phyloP scores from a whole-genome alignment of 2,888 invertebrate species.

The Frankliniella intonsa region DNA sequence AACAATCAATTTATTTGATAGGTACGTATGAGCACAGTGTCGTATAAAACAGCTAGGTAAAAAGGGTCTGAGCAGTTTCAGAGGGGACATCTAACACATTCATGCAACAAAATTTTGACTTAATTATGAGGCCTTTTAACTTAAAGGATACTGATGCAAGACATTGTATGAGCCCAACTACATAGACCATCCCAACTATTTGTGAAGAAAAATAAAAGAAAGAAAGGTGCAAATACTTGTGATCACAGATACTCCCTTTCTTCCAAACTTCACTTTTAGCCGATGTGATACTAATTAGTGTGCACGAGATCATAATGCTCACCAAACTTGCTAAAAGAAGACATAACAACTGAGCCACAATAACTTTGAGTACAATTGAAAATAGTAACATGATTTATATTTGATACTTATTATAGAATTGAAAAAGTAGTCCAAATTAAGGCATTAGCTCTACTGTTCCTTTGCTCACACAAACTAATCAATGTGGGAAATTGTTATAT shows the following conservation, averaged over 20 bases:
- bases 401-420: conserved; percentile 8
- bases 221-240: not conserved
- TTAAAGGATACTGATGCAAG: not conserved
- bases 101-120: not conserved
- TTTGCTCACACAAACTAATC: not conserved
- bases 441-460: not conserved
- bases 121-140: not conserved
- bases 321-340: not conserved
- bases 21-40: not conserved
- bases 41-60: not conserved
- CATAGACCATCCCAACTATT: not conserved
- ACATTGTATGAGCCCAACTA: not conserved
- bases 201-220: not conserved
- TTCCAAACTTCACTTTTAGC: conserved; percentile 2
- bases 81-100: not conserved
- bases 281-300: not conserved
- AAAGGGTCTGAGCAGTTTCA: not conserved
- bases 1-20: not conserved
- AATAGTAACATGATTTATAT: conserved; percentile 21
- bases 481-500: not conserved
- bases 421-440: not conserved
- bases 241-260: conserved; percentile 20
- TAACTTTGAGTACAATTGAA: conserved; percentile 6
- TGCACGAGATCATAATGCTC: conserved; percentile 16
- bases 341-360: conserved; percentile 17